These are phyloP conservation scores for Prionace glauca DNA, from an alignment of 2,797 vertebrate genomes.

Conservation along the genomic window DNA sequence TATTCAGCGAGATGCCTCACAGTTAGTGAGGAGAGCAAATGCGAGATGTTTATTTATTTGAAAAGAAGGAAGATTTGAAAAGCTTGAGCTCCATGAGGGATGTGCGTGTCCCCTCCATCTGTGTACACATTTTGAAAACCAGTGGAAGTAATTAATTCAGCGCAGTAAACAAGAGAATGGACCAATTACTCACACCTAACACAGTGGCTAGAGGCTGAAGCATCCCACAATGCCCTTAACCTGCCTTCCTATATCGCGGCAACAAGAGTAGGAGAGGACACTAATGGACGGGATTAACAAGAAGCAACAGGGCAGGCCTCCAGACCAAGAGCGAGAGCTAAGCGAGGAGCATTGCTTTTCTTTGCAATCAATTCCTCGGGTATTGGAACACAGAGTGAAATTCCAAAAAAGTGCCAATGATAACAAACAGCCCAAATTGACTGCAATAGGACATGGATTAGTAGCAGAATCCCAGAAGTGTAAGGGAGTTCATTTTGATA, in stretches of 20 bases:
- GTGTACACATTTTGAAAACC: neutral
- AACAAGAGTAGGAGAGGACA: too few species aligned
- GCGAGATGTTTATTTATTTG: neutral
- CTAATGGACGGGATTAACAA: too few species aligned
- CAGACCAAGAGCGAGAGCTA: too few species aligned
- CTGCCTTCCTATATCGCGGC: neutral
- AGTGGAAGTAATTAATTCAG: neutral
- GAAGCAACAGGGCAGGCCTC: too few species aligned
- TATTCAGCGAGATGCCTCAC: neutral
- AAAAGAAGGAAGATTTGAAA: neutral
- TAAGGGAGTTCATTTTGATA: too few species aligned
- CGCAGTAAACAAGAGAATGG: neutral
- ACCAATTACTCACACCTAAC: neutral
- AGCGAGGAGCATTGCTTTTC: too few species aligned
- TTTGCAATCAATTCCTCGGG: too few species aligned
- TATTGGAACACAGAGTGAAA: too few species aligned
- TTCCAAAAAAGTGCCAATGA: too few species aligned
- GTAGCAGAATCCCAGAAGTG: too few species aligned
- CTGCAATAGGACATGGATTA: too few species aligned
- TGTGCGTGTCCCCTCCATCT: neutral
- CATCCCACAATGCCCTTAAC: neutral
- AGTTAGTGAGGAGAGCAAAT: neutral
- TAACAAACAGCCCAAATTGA: too few species aligned
- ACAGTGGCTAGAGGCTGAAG: neutral
- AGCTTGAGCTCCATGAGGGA: neutral